Conservation (phyloP, 37 sponge, comb jelly and placozoan genomes). For the Mnemiopsis leidyi region DNA sequence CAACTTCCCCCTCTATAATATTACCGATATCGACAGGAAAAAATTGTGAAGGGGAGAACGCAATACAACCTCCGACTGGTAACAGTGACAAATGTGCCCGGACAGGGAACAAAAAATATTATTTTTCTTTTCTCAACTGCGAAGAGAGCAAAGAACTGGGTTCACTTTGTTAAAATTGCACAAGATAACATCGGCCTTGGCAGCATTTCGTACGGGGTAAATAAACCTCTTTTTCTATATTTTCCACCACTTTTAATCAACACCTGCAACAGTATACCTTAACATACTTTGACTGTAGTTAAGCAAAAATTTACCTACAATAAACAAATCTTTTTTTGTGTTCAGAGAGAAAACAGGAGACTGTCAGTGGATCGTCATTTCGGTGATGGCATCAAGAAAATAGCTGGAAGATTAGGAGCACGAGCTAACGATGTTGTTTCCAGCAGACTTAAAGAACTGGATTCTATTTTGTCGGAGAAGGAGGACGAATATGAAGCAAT, state of each 20-base stretch:
- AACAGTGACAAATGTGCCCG: background rate
- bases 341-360: background rate
- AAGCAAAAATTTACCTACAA: no score
- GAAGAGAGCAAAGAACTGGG: background rate
- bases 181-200: background rate
- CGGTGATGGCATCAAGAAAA: background rate
- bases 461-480: background rate
- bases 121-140: background rate
- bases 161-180: background rate
- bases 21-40: background rate
- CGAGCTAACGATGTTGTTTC: background rate
- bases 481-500: background rate
- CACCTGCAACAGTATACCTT: no score
- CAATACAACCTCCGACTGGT: background rate
- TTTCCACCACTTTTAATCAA: no score
- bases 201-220: background rate
- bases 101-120: background rate
- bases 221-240: no score
- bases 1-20: no score
- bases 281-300: no score
- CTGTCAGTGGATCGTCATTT: background rate
- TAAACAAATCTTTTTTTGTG: background rate
- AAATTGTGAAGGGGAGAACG: background rate
- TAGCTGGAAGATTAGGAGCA: background rate
- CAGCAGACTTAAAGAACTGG: background rate